A percentile compares a stretch with the other conserved stretches of the same genome.
These are phyloP conservation scores for Girardia tigrina DNA, from an alignment of 2,888 invertebrate genomes.

Conservation along the genomic window DNA sequence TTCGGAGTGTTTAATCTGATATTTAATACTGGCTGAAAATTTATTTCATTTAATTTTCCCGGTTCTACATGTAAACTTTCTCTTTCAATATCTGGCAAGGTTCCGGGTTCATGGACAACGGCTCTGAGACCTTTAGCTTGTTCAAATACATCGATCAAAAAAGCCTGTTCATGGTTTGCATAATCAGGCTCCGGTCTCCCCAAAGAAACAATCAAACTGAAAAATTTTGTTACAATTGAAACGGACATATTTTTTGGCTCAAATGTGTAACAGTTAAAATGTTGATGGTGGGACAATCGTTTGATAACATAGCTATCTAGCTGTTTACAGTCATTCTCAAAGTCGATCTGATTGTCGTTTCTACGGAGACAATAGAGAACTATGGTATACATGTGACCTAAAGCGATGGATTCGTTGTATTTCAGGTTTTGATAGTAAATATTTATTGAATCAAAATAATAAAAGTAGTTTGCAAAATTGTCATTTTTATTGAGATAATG, in stretches of 20 bases:
- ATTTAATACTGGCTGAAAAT: slow-evolving; percentile 33
- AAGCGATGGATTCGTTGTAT: slow-evolving; percentile 11
- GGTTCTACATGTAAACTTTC: slow-evolving; percentile 36
- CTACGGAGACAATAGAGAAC: slow-evolving; percentile 29
- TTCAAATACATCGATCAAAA: slow-evolving; percentile 36
- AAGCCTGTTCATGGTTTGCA: slow-evolving; percentile 31
- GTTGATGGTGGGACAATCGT: slow-evolving; percentile 31
- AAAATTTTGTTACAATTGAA: neutral
- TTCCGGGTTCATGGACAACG: slow-evolving; percentile 36
- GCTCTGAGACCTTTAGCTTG: slow-evolving; percentile 36
- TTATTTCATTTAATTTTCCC: slow-evolving; percentile 37
- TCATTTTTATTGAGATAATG: neutral
- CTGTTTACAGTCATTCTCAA: slow-evolving; percentile 15
- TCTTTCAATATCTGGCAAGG: slow-evolving; percentile 35
- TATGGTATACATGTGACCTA: slow-evolving; percentile 31
- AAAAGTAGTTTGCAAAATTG: neutral
- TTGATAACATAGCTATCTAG: slow-evolving; percentile 33
- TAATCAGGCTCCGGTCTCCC: slow-evolving; percentile 33
- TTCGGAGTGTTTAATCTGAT: slow-evolving; percentile 33
- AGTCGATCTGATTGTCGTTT: slow-evolving; percentile 19
- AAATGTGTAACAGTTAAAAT: slow-evolving; percentile 37
- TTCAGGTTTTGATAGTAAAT: slow-evolving; percentile 36
- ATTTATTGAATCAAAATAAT: slow-evolving; percentile 32
- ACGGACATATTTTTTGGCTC: slow-evolving; percentile 27
- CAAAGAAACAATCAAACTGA: slow-evolving; percentile 33